phyloP scores from a whole-genome alignment of 2,113 vertebrate genomes.

The Sylvia atricapilla region DNA sequence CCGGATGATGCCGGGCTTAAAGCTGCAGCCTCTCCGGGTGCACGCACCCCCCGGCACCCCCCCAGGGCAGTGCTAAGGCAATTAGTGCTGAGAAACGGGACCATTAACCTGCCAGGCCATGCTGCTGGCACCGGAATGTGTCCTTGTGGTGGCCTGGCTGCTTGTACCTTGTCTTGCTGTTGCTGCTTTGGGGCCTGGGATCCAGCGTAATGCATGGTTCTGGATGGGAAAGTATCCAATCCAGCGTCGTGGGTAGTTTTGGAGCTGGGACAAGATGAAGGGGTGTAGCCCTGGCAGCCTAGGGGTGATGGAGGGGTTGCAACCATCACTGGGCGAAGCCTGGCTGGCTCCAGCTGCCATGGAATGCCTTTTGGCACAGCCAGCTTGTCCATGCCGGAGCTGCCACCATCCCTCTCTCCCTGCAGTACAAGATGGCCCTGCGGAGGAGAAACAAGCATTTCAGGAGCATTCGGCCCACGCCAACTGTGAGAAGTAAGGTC shows the following conservation, averaged over 20 bases:
- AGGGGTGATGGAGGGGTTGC: not conserved
- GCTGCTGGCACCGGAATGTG: rapidly evolving
- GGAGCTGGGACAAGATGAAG: not conserved
- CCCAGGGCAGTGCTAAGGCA: not conserved
- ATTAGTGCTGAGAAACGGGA: not conserved
- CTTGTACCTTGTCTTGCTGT: not conserved
- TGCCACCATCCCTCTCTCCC: not conserved
- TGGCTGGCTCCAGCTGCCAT: rapidly evolving
- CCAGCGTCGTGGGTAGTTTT: rapidly evolving
- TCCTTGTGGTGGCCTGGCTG: not conserved
- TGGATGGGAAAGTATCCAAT: not conserved
- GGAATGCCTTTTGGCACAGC: rapidly evolving
- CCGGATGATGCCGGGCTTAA: conserved; percentile 19
- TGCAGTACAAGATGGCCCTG: conserved; percentile 74
- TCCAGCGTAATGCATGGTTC: rapidly evolving
- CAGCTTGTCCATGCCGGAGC: rapidly evolving
- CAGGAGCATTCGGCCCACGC: conserved; percentile 76
- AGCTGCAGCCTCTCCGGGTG: rapidly evolving
- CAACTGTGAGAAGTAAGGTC: conserved; percentile 79
- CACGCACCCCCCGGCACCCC: not conserved
- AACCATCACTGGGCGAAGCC: rapidly evolving
- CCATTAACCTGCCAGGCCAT: not conserved
- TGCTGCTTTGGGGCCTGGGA: not conserved
- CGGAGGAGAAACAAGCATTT: conserved; percentile 74
- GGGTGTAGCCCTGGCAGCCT: not conserved